A percentile compares a stretch with the other conserved stretches of the same genome.
These are phyloP conservation scores for mouse (Mus musculus) DNA, from an alignment of 2,113 vertebrate species.

Conservation along the genomic window DNA sequence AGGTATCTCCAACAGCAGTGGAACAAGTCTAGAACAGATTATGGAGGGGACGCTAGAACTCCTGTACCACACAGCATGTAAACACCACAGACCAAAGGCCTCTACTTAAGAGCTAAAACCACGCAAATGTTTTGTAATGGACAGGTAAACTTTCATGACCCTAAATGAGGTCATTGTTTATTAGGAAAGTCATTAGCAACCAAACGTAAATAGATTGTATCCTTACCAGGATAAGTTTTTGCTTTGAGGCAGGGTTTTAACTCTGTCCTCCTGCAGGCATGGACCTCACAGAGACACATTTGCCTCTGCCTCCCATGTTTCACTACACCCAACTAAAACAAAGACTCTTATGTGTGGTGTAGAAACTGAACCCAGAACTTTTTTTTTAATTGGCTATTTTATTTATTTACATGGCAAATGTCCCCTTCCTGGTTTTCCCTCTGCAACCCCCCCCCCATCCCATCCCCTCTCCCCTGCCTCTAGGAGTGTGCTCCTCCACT, in stretches of 20 bases:
- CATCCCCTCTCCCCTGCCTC: too few species aligned
- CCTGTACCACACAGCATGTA: neutral
- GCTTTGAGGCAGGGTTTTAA: neutral
- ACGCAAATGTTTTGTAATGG: neutral
- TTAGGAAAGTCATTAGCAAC: neutral
- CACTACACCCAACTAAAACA: neutral
- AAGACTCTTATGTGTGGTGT: neutral
- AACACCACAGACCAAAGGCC: neutral
- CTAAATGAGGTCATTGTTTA: neutral
- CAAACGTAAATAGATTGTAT: neutral
- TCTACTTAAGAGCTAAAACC: neutral
- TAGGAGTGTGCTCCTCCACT: too few species aligned
- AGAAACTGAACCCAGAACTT: neutral
- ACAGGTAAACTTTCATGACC: neutral
- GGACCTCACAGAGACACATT: neutral
- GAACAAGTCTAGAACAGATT: neutral
- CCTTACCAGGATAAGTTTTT: neutral
- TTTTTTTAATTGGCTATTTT: too few species aligned
- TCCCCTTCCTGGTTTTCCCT: too few species aligned
- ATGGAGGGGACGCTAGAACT: neutral
- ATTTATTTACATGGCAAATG: too few species aligned
- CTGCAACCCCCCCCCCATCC: too few species aligned
- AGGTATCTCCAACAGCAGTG: neutral
- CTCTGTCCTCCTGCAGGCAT: neutral
- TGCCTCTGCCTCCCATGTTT: neutral